phyloP scores from a whole-genome alignment of 2,888 invertebrate genomes.

The Drosophila greeni region DNA sequence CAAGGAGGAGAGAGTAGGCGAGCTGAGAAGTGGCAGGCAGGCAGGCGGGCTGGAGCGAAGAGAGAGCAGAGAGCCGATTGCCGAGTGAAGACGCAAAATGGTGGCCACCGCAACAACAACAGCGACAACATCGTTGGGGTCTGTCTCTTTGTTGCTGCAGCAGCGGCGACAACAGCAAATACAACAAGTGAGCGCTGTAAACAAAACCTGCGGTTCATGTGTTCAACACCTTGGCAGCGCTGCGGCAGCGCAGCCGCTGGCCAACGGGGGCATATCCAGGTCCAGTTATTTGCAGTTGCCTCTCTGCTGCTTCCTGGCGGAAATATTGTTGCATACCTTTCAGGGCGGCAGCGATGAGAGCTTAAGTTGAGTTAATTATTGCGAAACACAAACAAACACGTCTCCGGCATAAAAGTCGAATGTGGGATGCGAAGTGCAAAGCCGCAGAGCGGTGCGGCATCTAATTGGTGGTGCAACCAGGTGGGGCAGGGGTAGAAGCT shows the following conservation, averaged over 20 bases:
- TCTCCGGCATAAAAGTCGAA: conserved; percentile 31
- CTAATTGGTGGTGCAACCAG: conserved; percentile 38
- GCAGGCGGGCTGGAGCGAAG: conserved; percentile 40
- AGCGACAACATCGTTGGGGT: conserved; percentile 59
- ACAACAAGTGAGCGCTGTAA: conserved; percentile 56
- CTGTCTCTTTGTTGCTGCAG: conserved; percentile 46
- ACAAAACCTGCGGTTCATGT: conserved; percentile 73
- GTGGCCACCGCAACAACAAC: conserved; percentile 67
- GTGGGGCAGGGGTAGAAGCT: conserved; percentile 6
- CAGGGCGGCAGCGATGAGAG: conserved; percentile 38
- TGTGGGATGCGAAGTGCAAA: conserved; percentile 28
- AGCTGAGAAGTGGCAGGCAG: conserved; percentile 16
- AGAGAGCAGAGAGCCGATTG: conserved; percentile 26
- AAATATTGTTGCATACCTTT: conserved; percentile 66
- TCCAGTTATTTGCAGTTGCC: conserved; percentile 30
- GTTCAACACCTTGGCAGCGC: conserved; percentile 63
- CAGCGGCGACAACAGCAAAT: conserved; percentile 35
- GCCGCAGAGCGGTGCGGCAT: conserved; percentile 31
- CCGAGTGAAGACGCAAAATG: conserved; percentile 61
- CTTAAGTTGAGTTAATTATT: conserved; percentile 68
- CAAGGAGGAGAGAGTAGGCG: conserved; percentile 8
- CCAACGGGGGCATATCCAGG: conserved; percentile 23
- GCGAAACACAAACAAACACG: conserved; percentile 49
- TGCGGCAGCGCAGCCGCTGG: conserved; percentile 41
- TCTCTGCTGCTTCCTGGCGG: conserved; percentile 8